Percentiles rank a stretch among this genome's conserved stretches.
Conservation (phyloP, 2,113 vertebrate genomes). For the Malurus cyaneus region DNA sequence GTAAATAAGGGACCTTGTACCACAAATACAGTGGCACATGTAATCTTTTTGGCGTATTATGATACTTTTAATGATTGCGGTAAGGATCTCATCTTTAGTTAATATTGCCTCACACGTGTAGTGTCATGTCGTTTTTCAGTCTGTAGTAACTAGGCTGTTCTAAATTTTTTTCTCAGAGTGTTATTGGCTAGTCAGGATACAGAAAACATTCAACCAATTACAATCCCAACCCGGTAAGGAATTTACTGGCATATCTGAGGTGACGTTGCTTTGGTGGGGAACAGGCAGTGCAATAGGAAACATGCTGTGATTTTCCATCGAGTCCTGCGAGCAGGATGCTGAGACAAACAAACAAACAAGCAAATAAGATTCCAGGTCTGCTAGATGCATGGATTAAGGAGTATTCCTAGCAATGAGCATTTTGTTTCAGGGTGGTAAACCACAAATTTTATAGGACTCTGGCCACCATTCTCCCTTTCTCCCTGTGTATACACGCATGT, state of each 20-base stretch:
- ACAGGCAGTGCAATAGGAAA: background rate
- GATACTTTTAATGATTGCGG: background rate
- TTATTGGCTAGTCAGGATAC: conserved; percentile 52
- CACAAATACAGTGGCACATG: background rate
- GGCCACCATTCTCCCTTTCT: background rate
- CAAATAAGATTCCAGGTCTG: background rate
- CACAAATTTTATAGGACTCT: background rate
- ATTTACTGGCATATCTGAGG: conserved; percentile 66
- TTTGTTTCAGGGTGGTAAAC: background rate
- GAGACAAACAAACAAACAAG: background rate
- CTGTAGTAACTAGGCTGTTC: conserved; percentile 14
- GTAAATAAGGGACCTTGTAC: background rate
- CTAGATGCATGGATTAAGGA: background rate
- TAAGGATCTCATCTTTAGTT: background rate
- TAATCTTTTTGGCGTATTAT: background rate
- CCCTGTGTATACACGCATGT: background rate
- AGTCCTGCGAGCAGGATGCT: background rate
- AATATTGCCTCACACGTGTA: background rate
- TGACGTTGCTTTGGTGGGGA: conserved; percentile 45
- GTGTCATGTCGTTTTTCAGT: conserved; percentile 36
- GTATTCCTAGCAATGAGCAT: background rate
- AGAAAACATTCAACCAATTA: conserved; percentile 59
- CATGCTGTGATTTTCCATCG: conserved; percentile 15
- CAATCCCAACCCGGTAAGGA: conserved; percentile 24
- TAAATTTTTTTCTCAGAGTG: conserved; percentile 22